A percentile compares a stretch with the other conserved stretches of the same genome.
Evolutionary conservation across 2,888 invertebrate genomes (phyloP).

Genomic region (Steromphala cineraria): DNA sequence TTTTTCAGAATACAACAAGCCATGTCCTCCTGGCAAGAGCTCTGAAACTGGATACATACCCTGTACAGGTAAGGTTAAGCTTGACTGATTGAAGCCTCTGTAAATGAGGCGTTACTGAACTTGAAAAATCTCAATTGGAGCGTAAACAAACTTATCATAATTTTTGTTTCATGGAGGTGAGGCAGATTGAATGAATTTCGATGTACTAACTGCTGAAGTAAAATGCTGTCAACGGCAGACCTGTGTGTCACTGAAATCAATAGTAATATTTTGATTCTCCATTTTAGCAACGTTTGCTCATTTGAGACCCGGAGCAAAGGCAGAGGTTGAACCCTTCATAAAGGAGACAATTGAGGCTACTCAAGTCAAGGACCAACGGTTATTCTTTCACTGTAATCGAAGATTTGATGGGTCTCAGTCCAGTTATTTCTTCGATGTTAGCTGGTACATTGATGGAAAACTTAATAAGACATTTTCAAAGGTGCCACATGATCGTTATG

Average conservation of each 20-base stretch:
- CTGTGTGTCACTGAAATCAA: no score
- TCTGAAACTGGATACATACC: background rate
- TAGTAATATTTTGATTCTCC: no score
- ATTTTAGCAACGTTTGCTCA: background rate
- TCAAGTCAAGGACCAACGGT: no score
- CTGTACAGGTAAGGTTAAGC: background rate
- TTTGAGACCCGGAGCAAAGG: background rate
- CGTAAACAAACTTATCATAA: no score
- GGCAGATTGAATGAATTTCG: no score
- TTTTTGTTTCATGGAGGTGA: no score
- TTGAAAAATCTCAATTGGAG: no score
- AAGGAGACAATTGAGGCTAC: background rate
- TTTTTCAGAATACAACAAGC: background rate
- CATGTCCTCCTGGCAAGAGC: background rate
- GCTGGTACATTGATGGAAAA: background rate
- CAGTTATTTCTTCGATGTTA: background rate
- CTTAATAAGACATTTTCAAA: background rate
- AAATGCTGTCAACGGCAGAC: no score
- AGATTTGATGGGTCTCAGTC: background rate
- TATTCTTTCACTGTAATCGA: background rate
- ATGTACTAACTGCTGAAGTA: no score
- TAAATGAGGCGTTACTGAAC: no score
- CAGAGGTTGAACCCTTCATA: background rate
- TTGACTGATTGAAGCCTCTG: no score
- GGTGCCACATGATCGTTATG: background rate